Evolutionary conservation across 1,140 invertebrate genomes (phyloP).

Genomic region (Eupeodes corollae): DNA sequence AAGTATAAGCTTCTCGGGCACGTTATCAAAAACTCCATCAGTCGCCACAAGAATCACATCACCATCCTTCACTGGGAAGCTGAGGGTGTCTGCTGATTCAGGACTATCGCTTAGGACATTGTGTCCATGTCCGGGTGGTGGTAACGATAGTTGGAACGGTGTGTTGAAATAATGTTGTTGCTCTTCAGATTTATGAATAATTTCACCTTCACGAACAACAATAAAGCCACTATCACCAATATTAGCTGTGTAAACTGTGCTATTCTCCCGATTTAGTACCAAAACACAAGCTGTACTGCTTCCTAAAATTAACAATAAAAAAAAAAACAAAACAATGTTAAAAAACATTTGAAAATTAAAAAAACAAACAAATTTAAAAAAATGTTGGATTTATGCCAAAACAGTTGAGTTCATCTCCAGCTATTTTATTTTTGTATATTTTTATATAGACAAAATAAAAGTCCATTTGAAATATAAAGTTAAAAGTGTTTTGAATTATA

Average conservation of each 20-base stretch:
- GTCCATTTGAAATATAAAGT: no score
- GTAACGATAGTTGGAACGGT: conserved; percentile 89
- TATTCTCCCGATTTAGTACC: conserved; percentile 78
- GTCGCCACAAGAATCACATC: conserved; percentile 93
- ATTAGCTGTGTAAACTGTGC: conserved; percentile 86
- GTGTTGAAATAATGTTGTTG: conserved; percentile 99
- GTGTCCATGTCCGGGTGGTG: conserved; percentile 75
- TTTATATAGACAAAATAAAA: no score
- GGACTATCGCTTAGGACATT: conserved; percentile 84
- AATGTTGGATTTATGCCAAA: no score
- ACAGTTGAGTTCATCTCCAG: no score
- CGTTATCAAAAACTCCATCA: conserved; percentile 96
- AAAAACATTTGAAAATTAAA: no score
- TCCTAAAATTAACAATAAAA: conserved; percentile 46
- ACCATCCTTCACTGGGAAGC: conserved; percentile 85
- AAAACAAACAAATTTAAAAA: no score
- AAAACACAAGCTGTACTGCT: conserved; percentile 96
- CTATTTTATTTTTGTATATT: no score
- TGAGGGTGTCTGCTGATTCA: conserved; percentile 78
- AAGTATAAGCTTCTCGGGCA: conserved; percentile 74
- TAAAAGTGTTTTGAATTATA: no score
- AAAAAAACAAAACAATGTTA: conserved; percentile 9
- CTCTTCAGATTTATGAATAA: conserved; percentile 86
- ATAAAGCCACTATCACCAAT: conserved; percentile 98
- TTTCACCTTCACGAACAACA: conserved; percentile 72